These are phyloP conservation scores for Polyommatus icarus DNA, from an alignment of 2,888 invertebrate species.

Conservation along the genomic window DNA sequence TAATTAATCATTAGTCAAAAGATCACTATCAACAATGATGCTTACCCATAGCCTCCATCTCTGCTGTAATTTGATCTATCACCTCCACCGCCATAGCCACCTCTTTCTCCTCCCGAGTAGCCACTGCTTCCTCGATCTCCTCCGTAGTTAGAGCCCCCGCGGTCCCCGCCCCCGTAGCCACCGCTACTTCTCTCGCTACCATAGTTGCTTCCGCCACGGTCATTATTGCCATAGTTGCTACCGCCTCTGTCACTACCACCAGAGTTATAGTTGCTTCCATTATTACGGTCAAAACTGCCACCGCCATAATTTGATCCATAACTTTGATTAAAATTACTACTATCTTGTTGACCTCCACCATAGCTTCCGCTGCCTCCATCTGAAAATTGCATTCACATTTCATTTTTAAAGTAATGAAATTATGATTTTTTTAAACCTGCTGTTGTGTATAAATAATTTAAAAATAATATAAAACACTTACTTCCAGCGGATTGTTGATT, in stretches of 20 bases:
- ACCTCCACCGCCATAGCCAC: slow-evolving; percentile 68
- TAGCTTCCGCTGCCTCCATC: slow-evolving; percentile 57
- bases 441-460: no score
- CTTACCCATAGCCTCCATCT: slow-evolving; percentile 82
- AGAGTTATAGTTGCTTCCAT: slow-evolving; percentile 57
- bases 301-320: slow-evolving; percentile 61
- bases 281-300: slow-evolving; percentile 54
- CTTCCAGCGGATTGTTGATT: slow-evolving; percentile 60
- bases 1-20: neutral
- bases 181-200: slow-evolving; percentile 60
- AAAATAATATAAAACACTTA: slow-evolving; percentile 36
- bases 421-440: neutral
- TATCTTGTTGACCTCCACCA: slow-evolving; percentile 55
- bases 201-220: slow-evolving; percentile 64
- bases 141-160: slow-evolving; percentile 52
- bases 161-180: slow-evolving; percentile 66
- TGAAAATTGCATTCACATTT: slow-evolving; percentile 28
- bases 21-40: slow-evolving; percentile 40
- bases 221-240: slow-evolving; percentile 63
- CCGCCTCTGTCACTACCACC: slow-evolving; percentile 65
- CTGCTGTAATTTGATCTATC: slow-evolving; percentile 76
- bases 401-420: neutral
- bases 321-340: slow-evolving; percentile 59
- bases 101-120: slow-evolving; percentile 65
- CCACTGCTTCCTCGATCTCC: slow-evolving; percentile 68